Evolutionary conservation across 2,113 vertebrate species (phyloP).

Genomic region (Oncorhynchus mykiss): DNA sequence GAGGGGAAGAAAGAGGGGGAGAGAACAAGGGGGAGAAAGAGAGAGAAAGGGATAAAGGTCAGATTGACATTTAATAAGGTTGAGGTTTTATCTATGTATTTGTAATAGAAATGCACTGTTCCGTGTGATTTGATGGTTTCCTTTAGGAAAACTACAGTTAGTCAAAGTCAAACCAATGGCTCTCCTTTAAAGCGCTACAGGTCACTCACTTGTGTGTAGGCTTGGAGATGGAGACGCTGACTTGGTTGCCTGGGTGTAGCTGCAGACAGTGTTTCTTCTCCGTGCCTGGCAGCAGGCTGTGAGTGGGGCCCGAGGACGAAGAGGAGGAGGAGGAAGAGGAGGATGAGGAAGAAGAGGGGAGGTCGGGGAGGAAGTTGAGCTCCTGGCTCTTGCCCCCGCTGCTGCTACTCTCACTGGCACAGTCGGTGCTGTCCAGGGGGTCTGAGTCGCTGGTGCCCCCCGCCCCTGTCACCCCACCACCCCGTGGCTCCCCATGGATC

Average conservation of each 20-base stretch:
- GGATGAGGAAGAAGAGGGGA: constrained; percentile 74
- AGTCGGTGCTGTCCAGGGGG: constrained; percentile 93
- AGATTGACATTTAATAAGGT: no score
- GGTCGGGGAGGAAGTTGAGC: constrained; percentile 82
- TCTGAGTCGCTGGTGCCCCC: constrained; percentile 95
- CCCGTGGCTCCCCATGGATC: constrained; percentile 92
- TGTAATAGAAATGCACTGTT: no score
- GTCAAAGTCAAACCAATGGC: no score
- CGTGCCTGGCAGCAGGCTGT: constrained; percentile 66
- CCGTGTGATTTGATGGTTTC: no score
- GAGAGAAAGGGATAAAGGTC: not conserved
- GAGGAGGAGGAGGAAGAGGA: constrained; percentile 73
- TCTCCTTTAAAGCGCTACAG: no score
- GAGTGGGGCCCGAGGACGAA: constrained; percentile 74
- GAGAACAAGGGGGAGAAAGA: not conserved
- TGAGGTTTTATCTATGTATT: no score
- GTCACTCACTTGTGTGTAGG: constrained; percentile 75
- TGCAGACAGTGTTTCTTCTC: constrained; percentile 82
- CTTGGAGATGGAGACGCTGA: constrained; percentile 86
- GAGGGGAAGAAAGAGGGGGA: not conserved
- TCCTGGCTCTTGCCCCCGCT: constrained; percentile 94
- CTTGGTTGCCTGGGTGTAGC: constrained; percentile 79
- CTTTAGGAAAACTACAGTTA: no score
- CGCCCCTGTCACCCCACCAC: constrained; percentile 71
- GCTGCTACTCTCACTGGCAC: constrained; percentile 89